These are phyloP conservation scores for Myripristis murdjan DNA, from an alignment of 2,797 vertebrate genomes.

Conservation along the genomic window DNA sequence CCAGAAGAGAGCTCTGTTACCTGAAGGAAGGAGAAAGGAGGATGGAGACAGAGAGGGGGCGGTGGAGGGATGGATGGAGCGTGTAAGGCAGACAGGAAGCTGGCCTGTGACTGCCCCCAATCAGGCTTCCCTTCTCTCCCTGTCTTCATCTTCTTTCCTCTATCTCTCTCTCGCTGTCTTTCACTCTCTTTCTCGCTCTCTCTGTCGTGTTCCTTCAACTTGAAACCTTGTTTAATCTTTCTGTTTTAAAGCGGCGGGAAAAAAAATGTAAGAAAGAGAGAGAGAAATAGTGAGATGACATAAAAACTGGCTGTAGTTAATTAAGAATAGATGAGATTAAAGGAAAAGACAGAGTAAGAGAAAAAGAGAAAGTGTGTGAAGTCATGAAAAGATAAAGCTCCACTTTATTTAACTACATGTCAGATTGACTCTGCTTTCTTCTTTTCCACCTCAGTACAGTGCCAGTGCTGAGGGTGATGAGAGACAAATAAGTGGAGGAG, in stretches of 20 bases:
- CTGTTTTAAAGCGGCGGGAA: conserved; percentile 34
- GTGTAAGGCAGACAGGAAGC: conserved; percentile 44
- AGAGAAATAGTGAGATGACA: conserved; percentile 26
- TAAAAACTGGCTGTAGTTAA: conserved; percentile 12
- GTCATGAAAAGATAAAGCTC: conserved; percentile 30
- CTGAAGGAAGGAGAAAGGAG: conserved; percentile 44
- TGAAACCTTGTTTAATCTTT: conserved; percentile 46
- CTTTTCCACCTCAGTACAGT: conserved; percentile 14
- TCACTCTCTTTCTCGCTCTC: conserved; percentile 20
- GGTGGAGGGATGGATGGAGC: conserved; percentile 6
- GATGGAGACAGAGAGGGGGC: conserved; percentile 17
- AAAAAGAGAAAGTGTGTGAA: not conserved
- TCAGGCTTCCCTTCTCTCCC: conserved; percentile 63
- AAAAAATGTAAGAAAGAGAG: conserved; percentile 29
- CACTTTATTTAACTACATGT: conserved; percentile 46
- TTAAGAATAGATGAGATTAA: conserved; percentile 14
- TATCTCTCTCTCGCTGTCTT: too few relatives aligned
- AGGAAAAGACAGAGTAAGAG: not conserved
- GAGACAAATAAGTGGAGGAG: conserved; percentile 11
- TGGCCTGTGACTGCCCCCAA: conserved; percentile 72
- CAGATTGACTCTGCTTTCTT: conserved; percentile 25
- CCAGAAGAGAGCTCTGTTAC: conserved; percentile 64
- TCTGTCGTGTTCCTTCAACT: conserved; percentile 33
- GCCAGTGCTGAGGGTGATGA: conserved; percentile 12
- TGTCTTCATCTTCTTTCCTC: conserved; percentile 52